Conservation (phyloP, 2,888 invertebrate species). For the Dyspetes luteomarginatus region DNA sequence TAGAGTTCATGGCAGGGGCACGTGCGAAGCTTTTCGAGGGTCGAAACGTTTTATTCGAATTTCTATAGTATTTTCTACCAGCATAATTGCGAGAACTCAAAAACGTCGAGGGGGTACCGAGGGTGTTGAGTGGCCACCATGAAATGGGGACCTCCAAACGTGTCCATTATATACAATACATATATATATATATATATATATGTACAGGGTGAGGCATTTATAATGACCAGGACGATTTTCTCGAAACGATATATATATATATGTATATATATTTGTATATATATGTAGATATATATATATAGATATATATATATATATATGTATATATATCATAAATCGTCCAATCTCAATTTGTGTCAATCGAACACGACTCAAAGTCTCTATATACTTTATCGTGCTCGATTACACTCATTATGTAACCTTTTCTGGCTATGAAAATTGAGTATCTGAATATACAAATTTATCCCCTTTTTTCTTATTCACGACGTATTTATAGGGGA, state of each 20-base stretch:
- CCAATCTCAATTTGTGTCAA: conserved; percentile 39
- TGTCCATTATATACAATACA: neutral
- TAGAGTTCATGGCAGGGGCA: neutral
- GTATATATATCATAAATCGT: neutral
- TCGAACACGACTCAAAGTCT: conserved; percentile 22
- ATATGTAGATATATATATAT: neutral
- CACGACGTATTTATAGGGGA: conserved; percentile 19
- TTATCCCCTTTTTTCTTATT: neutral
- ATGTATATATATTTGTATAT: neutral
- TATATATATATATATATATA: neutral
- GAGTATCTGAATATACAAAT: conserved; percentile 4
- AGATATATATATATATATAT: neutral
- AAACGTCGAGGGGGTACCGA: conserved; percentile 21
- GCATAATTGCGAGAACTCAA: conserved; percentile 32
- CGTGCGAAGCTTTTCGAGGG: conserved; percentile 22
- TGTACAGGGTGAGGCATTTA: conserved; percentile 7
- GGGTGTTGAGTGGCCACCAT: conserved; percentile 13
- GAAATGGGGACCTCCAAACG: neutral
- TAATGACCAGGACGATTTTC: neutral
- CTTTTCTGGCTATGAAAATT: conserved; percentile 32
- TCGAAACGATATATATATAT: neutral
- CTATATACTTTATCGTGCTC: neutral
- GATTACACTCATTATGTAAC: conserved; percentile 34
- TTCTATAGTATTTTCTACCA: conserved; percentile 21
- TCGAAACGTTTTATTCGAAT: conserved; percentile 36